phyloP scores from a whole-genome alignment of 2,888 invertebrate species.

The Pyrrhia umbra region DNA sequence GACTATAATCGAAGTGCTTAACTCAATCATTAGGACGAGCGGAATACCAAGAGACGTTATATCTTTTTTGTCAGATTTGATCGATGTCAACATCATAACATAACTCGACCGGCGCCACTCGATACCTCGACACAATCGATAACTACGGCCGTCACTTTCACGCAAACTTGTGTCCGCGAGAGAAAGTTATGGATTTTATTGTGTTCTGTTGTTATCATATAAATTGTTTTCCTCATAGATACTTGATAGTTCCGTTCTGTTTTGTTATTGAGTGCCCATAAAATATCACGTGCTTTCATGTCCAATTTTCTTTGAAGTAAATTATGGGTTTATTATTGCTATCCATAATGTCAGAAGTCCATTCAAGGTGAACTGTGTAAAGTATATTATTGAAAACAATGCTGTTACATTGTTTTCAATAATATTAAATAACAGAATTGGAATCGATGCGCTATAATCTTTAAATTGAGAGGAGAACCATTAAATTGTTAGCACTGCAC shows the following conservation, averaged over 20 bases:
- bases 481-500: neutral
- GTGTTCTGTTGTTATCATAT: conserved; percentile 54
- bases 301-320: neutral
- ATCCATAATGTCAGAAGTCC: neutral
- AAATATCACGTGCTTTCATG: neutral
- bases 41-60: neutral
- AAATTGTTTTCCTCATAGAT: conserved; percentile 19
- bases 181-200: conserved; percentile 51
- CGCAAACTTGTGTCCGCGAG: conserved; percentile 33
- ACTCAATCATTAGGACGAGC: no score
- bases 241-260: conserved; percentile 12
- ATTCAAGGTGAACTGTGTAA: neutral
- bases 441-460: no score
- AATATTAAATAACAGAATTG: neutral
- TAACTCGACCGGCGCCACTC: conserved; percentile 14
- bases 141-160: conserved; percentile 44
- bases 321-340: neutral
- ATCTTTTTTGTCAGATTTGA: neutral
- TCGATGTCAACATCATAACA: conserved; percentile 33
- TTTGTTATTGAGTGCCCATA: neutral
- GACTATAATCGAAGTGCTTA: no score
- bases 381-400: no score
- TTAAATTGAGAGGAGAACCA: no score
- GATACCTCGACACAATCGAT: conserved; percentile 28
- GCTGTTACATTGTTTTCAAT: neutral